These are phyloP conservation scores for Conus ventricosus DNA, from an alignment of 1,140 invertebrate species.

Conservation along the genomic window DNA sequence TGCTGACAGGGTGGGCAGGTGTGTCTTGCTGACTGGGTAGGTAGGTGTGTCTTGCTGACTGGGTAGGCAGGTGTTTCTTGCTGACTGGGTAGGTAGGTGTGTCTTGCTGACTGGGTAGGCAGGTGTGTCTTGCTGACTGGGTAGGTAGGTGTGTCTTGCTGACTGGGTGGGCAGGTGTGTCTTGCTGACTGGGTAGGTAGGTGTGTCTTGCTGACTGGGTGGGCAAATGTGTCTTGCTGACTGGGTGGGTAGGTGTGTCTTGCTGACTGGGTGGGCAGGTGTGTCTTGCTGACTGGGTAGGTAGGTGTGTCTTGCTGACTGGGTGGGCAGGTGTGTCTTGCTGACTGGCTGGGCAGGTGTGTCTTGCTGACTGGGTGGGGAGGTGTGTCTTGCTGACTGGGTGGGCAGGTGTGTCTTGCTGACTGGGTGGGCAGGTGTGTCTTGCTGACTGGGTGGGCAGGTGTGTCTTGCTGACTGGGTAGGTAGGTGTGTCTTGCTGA, in stretches of 20 bases:
- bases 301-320: too few species aligned
- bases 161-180: background rate
- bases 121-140: constrained; percentile 72
- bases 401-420: constrained; percentile 3
- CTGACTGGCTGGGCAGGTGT: constrained; percentile 72
- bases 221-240: constrained; percentile 59
- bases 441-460: constrained; percentile 72
- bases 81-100: constrained; percentile 72
- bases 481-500: too few species aligned
- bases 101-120: constrained; percentile 72
- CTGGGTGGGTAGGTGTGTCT: constrained; percentile 58
- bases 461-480: constrained; percentile 74
- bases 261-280: constrained; percentile 72
- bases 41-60: constrained; percentile 71
- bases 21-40: constrained; percentile 72
- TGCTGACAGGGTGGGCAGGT: background rate
- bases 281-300: constrained; percentile 75
- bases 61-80: background rate
- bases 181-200: constrained; percentile 72
- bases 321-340: background rate
- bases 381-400: too few species aligned
- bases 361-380: constrained; percentile 76
- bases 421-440: constrained; percentile 71
- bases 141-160: too few species aligned
- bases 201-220: constrained; percentile 72